Evolutionary conservation across 1,140 invertebrate species (phyloP), one percentile per base, ranked within the genome.

Genomic region (Globodera rostochiensis): DNA sequence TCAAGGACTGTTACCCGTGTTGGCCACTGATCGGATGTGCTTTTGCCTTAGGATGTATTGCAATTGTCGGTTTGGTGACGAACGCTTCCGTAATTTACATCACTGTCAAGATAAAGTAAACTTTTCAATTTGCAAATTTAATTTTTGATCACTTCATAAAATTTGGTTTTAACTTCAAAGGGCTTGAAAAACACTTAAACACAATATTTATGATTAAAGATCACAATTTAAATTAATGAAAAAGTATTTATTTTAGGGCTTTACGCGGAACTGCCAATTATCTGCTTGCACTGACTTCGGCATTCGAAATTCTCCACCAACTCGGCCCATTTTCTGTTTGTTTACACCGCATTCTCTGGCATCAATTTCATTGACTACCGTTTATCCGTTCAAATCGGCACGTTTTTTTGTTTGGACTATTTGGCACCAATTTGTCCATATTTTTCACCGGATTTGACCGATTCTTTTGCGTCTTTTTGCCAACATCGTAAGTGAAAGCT

Each of bases 71-170:
- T n/a, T 47, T 66, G 25, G n/a, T 47, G 15, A 21, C 69, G 13
- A 78, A 78, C 21, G 9, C 70, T 2, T 64, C 77, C n/a, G 66
- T 78, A 64, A 64, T 78, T 49, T 78, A 69, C 25, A 78, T 69
- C 11, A 78, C 77, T 11, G 11, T 71, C 9, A 64, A 47, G 36
- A 78, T 64, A 64, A 78, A 78, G 77, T 78, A 21, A 46, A n/a
- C 7, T 8, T 6, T n/a, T 53, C 11, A 50, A 50, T 7, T 7
- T 50, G 49, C 6, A 25, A 25, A 25, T 25, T 25, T 25, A 25
- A 25, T 25, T 25, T 25, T 25, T 25, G 25, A 25, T 25, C 25
- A 25, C n/a, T n/a, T n/a, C n/a, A n/a, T n/a, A n/a, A n/a, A 25
- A 25, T 21, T 36, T 36, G n/a, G n/a, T n/a, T 36, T 36, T 36